Conservation (phyloP, 2,797 vertebrate genomes). For the Onychomys leucogaster region DNA sequence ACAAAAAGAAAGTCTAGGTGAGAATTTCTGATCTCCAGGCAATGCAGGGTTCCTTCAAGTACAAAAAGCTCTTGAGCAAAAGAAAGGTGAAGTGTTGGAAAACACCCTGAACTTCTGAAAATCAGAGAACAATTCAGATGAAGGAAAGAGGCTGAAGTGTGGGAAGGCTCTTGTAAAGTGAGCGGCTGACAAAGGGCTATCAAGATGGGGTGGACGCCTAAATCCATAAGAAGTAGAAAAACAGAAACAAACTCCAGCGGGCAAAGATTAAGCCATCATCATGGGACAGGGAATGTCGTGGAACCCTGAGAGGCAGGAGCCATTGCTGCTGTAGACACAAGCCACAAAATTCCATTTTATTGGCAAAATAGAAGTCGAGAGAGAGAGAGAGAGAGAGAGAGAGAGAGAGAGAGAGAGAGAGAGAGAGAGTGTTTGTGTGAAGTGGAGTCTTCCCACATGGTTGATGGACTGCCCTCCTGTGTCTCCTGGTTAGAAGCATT, state of each 20-base stretch:
- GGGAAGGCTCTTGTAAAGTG: slow-evolving; percentile 40
- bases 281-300: neutral
- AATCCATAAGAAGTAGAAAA: neutral
- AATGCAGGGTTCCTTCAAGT: slow-evolving; percentile 52
- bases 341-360: neutral
- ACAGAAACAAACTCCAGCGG: neutral
- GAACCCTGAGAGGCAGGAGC: neutral
- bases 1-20: slow-evolving; percentile 32
- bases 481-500: neutral
- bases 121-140: slow-evolving; percentile 21
- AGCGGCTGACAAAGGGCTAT: neutral
- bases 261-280: neutral
- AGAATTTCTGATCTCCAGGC: slow-evolving; percentile 47
- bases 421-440: too few species aligned
- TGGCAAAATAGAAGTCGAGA: neutral
- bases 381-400: too few species aligned
- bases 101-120: slow-evolving; percentile 34
- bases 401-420: too few species aligned
- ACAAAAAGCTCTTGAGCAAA: neutral
- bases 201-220: neutral
- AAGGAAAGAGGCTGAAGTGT: slow-evolving; percentile 23
- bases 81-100: slow-evolving; percentile 25
- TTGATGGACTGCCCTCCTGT: neutral
- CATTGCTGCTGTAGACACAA: neutral
- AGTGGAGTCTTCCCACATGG: neutral